Percentiles rank a stretch among this genome's conserved stretches.
phyloP scores from a whole-genome alignment of 1,140 invertebrate species.

The Araneus ventricosus region DNA sequence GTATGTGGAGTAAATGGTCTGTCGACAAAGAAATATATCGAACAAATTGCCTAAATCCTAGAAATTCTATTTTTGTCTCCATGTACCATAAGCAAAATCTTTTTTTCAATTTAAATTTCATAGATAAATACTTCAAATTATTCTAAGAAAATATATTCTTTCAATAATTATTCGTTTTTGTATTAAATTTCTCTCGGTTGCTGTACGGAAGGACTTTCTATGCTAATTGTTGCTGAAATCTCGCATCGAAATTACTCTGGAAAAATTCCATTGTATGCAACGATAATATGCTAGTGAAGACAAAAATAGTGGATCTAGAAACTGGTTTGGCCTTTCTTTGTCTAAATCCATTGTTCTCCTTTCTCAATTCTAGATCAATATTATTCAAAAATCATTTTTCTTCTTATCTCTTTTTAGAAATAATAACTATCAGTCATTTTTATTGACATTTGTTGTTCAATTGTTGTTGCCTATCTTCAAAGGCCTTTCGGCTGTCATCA shows the following conservation, averaged over 20 bases:
- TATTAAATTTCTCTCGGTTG: not conserved
- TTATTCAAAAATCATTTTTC: slow-evolving; percentile 33
- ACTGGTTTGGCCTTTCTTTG: slow-evolving; percentile 20
- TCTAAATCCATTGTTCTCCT: not conserved
- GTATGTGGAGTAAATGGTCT: too few relatives aligned
- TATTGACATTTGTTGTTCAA: slow-evolving; percentile 12
- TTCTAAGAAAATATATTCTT: too few relatives aligned
- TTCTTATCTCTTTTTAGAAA: not conserved
- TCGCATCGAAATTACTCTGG: not conserved
- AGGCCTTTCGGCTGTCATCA: not conserved
- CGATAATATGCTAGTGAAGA: not conserved
- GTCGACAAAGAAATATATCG: too few relatives aligned
- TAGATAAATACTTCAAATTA: too few relatives aligned
- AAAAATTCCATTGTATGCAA: not conserved
- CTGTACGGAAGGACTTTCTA: not conserved
- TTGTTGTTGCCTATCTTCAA: not conserved
- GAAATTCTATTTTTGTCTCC: too few relatives aligned
- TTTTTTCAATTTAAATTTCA: too few relatives aligned
- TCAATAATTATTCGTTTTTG: not conserved
- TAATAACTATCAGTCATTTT: slow-evolving; percentile 23
- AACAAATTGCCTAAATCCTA: too few relatives aligned
- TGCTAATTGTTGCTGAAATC: not conserved
- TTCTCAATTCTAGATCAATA: slow-evolving; percentile 19
- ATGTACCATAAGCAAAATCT: too few relatives aligned
- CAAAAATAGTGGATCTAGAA: slow-evolving; percentile 2